Conservation (phyloP, 1,140 invertebrate species). For the Saccostrea glomerata region DNA sequence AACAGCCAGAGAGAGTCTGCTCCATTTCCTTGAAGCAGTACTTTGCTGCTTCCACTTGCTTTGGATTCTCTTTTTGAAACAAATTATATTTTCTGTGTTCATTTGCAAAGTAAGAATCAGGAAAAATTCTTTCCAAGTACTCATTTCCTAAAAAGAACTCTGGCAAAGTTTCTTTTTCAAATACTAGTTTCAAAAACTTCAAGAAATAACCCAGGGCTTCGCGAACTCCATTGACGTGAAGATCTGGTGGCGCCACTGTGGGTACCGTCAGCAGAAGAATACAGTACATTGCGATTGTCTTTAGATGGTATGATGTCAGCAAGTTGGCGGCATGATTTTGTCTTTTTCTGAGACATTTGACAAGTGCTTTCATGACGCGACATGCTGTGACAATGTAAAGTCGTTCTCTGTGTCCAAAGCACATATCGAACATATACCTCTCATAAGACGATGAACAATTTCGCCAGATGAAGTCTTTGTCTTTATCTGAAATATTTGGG, state of each 20-base stretch:
- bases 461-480: slow-evolving; percentile 7
- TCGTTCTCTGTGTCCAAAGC: neutral
- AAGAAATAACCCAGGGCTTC: slow-evolving; percentile 17
- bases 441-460: neutral
- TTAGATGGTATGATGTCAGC: slow-evolving; percentile 17
- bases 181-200: neutral
- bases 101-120: slow-evolving; percentile 4
- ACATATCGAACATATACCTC: slow-evolving; percentile 8
- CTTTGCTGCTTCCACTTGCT: neutral
- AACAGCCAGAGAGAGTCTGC: neutral
- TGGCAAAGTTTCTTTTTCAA: neutral
- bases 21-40: neutral
- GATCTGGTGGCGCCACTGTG: neutral
- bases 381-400: slow-evolving; percentile 14
- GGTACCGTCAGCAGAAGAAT: neutral
- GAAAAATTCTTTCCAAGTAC: slow-evolving; percentile 3
- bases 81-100: neutral
- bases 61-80: neutral
- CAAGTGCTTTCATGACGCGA: neutral
- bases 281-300: neutral
- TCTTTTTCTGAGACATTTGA: neutral
- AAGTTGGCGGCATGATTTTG: neutral
- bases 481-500: neutral
- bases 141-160: slow-evolving; percentile 8
- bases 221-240: neutral